A percentile compares a stretch with the other conserved stretches of the same genome.
These are phyloP conservation scores for Esperia sulphurella DNA, from an alignment of 2,888 invertebrate genomes.

Conservation along the genomic window DNA sequence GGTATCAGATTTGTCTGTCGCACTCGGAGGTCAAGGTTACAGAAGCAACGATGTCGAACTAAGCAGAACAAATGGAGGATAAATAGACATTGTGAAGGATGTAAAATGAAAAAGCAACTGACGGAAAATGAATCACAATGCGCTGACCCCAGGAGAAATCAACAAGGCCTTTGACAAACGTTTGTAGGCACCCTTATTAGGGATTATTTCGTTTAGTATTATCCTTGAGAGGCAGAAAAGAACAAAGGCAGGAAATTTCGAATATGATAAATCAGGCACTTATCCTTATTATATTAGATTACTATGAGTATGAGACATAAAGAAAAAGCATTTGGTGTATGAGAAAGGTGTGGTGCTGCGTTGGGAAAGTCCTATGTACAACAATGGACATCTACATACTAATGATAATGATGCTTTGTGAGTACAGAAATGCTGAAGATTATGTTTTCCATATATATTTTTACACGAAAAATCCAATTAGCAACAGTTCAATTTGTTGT, in stretches of 20 bases:
- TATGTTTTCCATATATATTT: too few species aligned
- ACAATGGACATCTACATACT: too few species aligned
- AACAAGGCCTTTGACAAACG: constrained; percentile 9
- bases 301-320: background rate
- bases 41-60: background rate
- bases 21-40: too few species aligned
- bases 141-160: constrained; percentile 3
- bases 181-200: constrained; percentile 8
- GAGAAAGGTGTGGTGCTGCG: too few species aligned
- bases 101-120: constrained; percentile 1
- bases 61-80: background rate
- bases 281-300: background rate
- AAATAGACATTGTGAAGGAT: background rate
- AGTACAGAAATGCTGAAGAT: too few species aligned
- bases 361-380: too few species aligned
- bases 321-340: too few species aligned
- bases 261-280: constrained; percentile 6
- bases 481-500: too few species aligned
- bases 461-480: too few species aligned
- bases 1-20: too few species aligned
- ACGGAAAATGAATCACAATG: constrained; percentile 8
- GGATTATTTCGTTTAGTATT: constrained; percentile 10
- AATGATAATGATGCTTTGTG: too few species aligned
- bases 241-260: constrained; percentile 11
- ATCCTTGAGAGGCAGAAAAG: background rate